phyloP scores from a whole-genome alignment of 2,113 vertebrate species.

The Phoenicopterus ruber region DNA sequence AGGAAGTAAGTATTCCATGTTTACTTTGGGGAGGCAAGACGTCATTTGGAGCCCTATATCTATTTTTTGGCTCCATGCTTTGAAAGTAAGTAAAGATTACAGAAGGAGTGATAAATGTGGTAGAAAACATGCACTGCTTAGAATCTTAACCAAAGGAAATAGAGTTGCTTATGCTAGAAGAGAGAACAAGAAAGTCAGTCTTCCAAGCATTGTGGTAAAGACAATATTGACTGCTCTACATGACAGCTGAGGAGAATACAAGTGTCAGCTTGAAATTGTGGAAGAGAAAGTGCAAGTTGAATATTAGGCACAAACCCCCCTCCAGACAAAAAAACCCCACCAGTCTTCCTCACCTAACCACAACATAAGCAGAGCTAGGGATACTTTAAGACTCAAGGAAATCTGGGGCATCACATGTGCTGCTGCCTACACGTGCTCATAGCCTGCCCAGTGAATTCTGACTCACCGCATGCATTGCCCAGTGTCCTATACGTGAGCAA shows the following conservation, averaged over 20 bases:
- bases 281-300: not conserved
- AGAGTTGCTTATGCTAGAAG: not conserved
- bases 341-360: not conserved
- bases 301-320: not conserved
- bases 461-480: not conserved
- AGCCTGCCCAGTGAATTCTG: not conserved
- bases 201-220: not conserved
- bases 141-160: not conserved
- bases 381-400: not conserved
- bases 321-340: not conserved
- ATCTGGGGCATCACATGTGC: not conserved
- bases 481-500: fast-evolving
- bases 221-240: not conserved
- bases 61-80: not conserved
- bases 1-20: not conserved
- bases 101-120: not conserved
- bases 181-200: not conserved
- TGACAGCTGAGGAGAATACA: not conserved
- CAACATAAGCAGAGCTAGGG: not conserved
- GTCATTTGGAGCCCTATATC: not conserved
- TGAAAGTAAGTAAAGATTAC: not conserved
- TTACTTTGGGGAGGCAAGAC: not conserved
- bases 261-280: not conserved
- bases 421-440: not conserved
- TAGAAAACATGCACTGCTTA: not conserved